Evolutionary conservation across 2,797 vertebrate species (phyloP), one percentile per base, ranked within the genome.

Genomic region (Mastacembelus armatus): DNA sequence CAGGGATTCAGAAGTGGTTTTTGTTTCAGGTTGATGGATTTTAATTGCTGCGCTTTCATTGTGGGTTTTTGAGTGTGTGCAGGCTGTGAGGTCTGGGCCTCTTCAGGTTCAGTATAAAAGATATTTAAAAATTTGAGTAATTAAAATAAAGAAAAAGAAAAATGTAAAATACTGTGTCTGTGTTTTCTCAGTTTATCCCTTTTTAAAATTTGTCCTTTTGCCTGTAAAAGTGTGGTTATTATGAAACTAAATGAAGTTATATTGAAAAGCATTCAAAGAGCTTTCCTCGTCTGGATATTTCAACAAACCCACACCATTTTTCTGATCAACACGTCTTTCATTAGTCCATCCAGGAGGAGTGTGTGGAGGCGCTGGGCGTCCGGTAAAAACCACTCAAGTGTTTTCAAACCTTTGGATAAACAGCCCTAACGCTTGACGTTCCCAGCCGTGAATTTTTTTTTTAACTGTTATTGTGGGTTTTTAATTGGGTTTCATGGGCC

Each of bases 11-110:
- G 45, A 39, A 68, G 48, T 38, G 65, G 8, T 26, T 61, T 72
- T 49, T 3, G 2, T 64, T 74, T 65, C 58, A 69, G 4, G 40
- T n/a, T 78, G 81, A 88, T 77, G 66, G 74, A 77, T 84, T 61
- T 70, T 33, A 74, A 80, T 38, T 16, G 66, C 45, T 29, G 36
- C 27, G 10, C 12, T 47, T 58, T 61, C 21, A 30, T 48, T n/a
- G 58, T 4, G 15, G 40, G 42, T 22, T n/a, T 63, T 24, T 49
- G 59, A 47, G 52, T 5, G 52, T 24, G 35, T 72, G 39, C 50
- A 35, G 36, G 49, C 61, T 60, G 63, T 58, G 66, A 8, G 66
- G 66, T 52, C 51, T 2, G n/a, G n/a, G 33, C 4, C 44, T 35
- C 24, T 57, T 61, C 26, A 35, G 15, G 14, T 48, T 30, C 4